phyloP scores from a whole-genome alignment of 1,140 invertebrate species.

The Lamellibrachia luymesi region DNA sequence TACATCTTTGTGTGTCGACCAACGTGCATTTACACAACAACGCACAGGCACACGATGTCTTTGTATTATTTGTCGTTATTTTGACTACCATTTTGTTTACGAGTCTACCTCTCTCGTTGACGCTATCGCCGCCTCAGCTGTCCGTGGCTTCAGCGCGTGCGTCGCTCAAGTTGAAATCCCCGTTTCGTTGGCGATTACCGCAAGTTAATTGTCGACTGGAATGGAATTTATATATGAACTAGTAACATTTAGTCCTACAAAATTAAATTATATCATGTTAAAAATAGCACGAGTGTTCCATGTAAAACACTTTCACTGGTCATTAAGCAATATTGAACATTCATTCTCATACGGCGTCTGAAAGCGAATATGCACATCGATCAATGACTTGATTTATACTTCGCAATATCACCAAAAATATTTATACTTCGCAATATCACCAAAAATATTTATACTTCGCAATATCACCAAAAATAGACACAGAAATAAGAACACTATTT shows the following conservation, averaged over 20 bases:
- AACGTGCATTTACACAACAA: background rate
- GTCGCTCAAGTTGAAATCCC: too few species aligned
- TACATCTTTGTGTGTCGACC: background rate
- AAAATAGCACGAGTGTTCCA: background rate
- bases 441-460: background rate
- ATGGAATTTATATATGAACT: background rate
- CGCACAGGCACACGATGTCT: background rate
- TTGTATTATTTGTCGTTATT: background rate
- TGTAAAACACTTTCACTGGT: background rate
- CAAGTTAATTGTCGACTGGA: background rate
- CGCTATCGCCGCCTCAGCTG: too few species aligned
- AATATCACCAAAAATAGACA: background rate
- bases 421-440: background rate
- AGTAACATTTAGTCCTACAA: background rate
- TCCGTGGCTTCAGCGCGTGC: background rate
- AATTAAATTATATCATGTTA: background rate
- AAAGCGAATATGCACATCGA: background rate
- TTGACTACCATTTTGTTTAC: background rate
- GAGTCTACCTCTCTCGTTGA: background rate
- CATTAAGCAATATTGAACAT: background rate
- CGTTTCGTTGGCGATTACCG: background rate
- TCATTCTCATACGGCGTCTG: background rate
- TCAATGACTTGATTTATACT: background rate
- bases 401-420: background rate
- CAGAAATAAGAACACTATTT: background rate